Conservation (phyloP, 2,113 vertebrate species). For the Colistium nudipinnis region DNA sequence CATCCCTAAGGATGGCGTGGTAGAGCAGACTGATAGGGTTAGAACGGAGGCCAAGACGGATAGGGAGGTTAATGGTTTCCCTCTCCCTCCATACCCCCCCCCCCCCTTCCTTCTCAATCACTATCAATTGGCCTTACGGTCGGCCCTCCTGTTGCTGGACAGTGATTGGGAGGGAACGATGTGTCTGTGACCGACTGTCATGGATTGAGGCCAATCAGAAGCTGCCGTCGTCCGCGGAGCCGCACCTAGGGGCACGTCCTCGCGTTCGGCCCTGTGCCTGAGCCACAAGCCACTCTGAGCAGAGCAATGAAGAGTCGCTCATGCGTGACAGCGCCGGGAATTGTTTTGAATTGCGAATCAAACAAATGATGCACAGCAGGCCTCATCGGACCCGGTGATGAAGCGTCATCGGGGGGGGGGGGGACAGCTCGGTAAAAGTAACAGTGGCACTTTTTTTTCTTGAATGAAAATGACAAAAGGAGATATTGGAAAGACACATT, state of each 20-base stretch:
- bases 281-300: constrained; percentile 39
- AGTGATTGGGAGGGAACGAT: constrained; percentile 47
- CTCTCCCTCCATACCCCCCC: constrained; percentile 26
- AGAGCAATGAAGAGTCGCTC: constrained; percentile 51
- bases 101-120: constrained; percentile 52
- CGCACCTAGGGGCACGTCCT: constrained; percentile 22
- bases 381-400: constrained; percentile 28
- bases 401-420: constrained; percentile 27
- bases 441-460: too few relatives aligned
- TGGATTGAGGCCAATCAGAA: constrained; percentile 62
- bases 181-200: constrained; percentile 42
- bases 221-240: constrained; percentile 26
- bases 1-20: constrained; percentile 61
- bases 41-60: constrained; percentile 63
- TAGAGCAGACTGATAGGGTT: constrained; percentile 71
- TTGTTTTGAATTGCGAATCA: constrained; percentile 58
- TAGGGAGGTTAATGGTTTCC: constrained; percentile 70
- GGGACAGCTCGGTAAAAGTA: background rate
- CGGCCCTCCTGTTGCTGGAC: constrained; percentile 61
- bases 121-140: constrained; percentile 53
- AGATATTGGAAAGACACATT: too few relatives aligned
- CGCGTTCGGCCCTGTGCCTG: constrained; percentile 11
- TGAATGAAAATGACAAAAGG: too few relatives aligned
- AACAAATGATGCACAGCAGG: constrained; percentile 43
- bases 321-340: constrained; percentile 44